Evolutionary conservation across 2,888 invertebrate species (phyloP).

Genomic region (Julus scanicus): DNA sequence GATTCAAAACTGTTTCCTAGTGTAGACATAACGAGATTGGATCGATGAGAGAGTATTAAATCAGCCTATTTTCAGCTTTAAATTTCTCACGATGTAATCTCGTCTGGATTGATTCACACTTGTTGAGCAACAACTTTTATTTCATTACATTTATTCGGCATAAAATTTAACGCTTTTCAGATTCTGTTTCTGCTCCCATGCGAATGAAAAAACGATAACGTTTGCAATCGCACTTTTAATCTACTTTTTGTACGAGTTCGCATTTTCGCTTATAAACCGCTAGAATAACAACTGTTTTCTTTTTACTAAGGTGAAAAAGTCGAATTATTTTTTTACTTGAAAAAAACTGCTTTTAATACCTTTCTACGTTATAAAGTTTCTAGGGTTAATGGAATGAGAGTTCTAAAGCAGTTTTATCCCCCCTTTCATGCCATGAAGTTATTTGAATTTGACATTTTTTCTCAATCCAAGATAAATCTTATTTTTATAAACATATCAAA

Average conservation of each 20-base stretch:
- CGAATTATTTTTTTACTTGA: not conserved
- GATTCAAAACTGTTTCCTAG: not conserved
- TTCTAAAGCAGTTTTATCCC: not conserved
- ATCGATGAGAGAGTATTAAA: conserved; percentile 11
- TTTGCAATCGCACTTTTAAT: conserved; percentile 32
- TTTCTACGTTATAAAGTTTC: not conserved
- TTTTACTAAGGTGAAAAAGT: not conserved
- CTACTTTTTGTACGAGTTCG: not conserved
- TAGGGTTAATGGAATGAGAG: not conserved
- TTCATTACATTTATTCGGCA: conserved; percentile 15
- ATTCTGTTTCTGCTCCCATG: not conserved
- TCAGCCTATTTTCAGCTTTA: conserved; percentile 27
- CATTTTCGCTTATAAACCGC: not conserved
- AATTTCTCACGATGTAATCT: conserved; percentile 26
- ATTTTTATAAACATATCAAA: too few relatives aligned
- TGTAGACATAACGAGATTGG: not conserved
- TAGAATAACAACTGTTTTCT: not conserved
- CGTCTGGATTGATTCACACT: conserved; percentile 30
- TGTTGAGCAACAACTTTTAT: conserved; percentile 32
- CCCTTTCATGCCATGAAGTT: too few relatives aligned
- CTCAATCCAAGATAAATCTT: too few relatives aligned
- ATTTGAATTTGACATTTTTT: too few relatives aligned
- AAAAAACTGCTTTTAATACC: not conserved
- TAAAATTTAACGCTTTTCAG: not conserved
- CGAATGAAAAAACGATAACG: not conserved